Conservation (phyloP, 2,797 vertebrate genomes). For the Hippoglossus hippoglossus region DNA sequence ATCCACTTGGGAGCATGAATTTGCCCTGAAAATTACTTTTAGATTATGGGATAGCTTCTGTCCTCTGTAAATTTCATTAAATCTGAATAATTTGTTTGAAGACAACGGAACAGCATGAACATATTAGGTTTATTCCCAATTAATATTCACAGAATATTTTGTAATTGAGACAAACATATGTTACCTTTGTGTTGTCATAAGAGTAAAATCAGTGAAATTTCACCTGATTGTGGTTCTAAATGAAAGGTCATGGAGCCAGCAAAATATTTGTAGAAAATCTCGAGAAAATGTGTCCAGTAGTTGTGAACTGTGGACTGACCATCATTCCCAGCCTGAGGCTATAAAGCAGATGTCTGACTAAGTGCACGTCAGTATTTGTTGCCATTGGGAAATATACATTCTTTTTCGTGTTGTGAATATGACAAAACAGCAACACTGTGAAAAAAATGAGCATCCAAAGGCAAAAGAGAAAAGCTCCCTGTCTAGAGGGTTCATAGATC, state of each 20-base stretch:
- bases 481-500: constrained; percentile 15
- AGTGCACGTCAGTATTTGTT: background rate
- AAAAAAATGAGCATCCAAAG: background rate
- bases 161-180: too few relatives aligned
- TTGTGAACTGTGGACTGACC: background rate
- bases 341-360: background rate
- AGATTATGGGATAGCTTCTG: too few relatives aligned
- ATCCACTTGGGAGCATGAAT: background rate
- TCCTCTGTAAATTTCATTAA: background rate
- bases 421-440: background rate
- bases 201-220: too few relatives aligned
- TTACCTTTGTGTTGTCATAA: too few relatives aligned
- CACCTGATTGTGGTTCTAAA: background rate
- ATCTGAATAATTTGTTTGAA: background rate
- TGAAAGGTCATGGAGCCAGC: background rate
- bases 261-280: too few relatives aligned
- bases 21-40: too few relatives aligned
- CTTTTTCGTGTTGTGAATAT: background rate
- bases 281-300: background rate
- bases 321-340: background rate
- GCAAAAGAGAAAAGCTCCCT: constrained; percentile 1
- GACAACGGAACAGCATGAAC: background rate
- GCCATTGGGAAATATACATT: background rate
- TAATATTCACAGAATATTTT: background rate
- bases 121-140: background rate